A percentile compares a stretch with the other conserved stretches of the same genome.
phyloP scores from a whole-genome alignment of 2,797 vertebrate species.

The Parambassis ranga region DNA sequence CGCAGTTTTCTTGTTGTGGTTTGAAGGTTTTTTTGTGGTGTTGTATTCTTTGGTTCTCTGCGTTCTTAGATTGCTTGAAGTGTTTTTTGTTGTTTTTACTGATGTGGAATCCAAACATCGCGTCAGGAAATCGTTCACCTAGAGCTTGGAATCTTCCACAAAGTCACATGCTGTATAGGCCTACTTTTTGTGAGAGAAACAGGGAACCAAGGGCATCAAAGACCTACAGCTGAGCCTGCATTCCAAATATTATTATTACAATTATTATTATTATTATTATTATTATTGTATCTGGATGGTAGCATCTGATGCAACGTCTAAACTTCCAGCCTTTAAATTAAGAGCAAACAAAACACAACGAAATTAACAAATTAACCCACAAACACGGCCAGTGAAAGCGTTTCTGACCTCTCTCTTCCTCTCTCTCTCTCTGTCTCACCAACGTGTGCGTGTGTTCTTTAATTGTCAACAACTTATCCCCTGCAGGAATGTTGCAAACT shows the following conservation, averaged over 20 bases:
- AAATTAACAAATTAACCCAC: slow-evolving; percentile 11
- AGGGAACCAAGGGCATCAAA: too few relatives aligned
- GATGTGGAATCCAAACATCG: too few relatives aligned
- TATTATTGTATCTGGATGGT: too few relatives aligned
- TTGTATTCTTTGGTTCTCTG: neutral
- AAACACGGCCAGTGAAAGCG: slow-evolving; percentile 7
- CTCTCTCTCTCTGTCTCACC: slow-evolving; percentile 3
- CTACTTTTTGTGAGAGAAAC: too few relatives aligned
- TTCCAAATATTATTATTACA: too few relatives aligned
- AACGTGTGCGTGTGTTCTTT: slow-evolving; percentile 56
- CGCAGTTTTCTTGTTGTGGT: slow-evolving; percentile 1
- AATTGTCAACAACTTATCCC: slow-evolving; percentile 81
- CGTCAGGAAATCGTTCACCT: too few relatives aligned
- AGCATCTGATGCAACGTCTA: neutral
- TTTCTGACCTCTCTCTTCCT: slow-evolving; percentile 14
- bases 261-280: too few relatives aligned
- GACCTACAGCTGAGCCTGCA: too few relatives aligned
- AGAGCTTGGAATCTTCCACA: too few relatives aligned
- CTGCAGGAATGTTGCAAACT: slow-evolving; percentile 75
- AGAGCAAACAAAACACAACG: neutral
- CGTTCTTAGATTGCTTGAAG: too few relatives aligned
- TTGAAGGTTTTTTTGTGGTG: neutral
- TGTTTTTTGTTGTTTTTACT: too few relatives aligned
- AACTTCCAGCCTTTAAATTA: neutral
- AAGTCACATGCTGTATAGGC: too few relatives aligned